Conservation (phyloP, 2,797 vertebrate genomes). For the Neomorphus geoffroyi region DNA sequence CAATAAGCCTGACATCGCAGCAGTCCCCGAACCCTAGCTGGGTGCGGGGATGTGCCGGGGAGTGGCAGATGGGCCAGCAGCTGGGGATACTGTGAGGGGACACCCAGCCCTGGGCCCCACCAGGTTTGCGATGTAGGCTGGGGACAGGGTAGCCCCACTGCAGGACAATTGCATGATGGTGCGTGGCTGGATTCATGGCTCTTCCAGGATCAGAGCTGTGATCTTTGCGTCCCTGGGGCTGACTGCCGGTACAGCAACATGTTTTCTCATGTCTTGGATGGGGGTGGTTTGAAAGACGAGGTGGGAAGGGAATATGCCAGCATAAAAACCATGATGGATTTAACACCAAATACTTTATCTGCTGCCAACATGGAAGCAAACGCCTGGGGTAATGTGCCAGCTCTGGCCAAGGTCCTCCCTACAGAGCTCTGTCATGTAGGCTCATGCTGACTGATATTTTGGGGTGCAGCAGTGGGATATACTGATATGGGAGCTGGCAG, state of each 20-base stretch:
- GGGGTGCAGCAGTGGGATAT: background rate
- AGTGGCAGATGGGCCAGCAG: fast-evolving
- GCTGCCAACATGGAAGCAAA: background rate
- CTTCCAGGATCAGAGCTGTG: background rate
- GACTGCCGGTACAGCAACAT: fast-evolving
- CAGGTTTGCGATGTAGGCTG: fast-evolving
- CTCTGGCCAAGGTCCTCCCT: background rate
- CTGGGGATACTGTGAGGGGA: background rate
- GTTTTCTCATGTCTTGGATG: background rate
- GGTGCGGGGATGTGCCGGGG: too few relatives aligned
- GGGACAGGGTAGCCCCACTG: too few relatives aligned
- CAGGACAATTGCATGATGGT: fast-evolving
- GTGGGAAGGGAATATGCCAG: background rate
- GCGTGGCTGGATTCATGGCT: background rate
- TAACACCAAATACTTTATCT: background rate
- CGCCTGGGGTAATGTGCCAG: background rate
- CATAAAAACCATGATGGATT: background rate
- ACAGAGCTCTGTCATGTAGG: background rate
- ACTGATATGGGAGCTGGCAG: fast-evolving
- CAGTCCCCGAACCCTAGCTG: fast-evolving
- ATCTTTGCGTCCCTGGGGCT: background rate
- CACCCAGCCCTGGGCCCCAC: background rate
- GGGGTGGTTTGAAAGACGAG: background rate
- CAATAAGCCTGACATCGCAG: background rate
- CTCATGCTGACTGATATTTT: too few relatives aligned